Conservation (phyloP, 2,113 vertebrate genomes). For the Ptilonorhynchus violaceus region DNA sequence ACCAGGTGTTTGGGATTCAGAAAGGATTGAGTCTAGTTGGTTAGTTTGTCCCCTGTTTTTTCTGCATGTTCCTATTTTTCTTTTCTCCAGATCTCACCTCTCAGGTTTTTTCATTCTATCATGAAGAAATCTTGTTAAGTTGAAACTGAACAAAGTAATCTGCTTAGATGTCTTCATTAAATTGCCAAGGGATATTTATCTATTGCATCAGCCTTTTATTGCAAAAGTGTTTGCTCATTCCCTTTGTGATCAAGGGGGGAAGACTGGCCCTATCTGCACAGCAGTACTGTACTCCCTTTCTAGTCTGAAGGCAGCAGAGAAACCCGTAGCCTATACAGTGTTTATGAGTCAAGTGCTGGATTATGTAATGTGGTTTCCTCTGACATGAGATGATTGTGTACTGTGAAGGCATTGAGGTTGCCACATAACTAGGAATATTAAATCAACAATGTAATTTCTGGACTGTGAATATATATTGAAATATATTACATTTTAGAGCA, state of each 20-base stretch:
- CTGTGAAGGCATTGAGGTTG: not conserved
- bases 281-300: not conserved
- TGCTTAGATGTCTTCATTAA: slow-evolving; percentile 23
- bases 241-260: not conserved
- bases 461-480: not conserved
- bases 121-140: slow-evolving; percentile 24
- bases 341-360: not conserved
- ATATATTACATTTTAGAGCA: not conserved
- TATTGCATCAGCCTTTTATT: slow-evolving; percentile 49
- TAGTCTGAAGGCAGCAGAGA: not conserved
- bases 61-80: not conserved
- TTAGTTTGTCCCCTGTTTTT: not conserved
- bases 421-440: not conserved
- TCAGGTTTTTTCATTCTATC: slow-evolving; percentile 2
- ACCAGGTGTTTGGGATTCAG: not conserved
- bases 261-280: not conserved
- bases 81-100: not conserved
- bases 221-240: slow-evolving; percentile 16
- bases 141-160: slow-evolving; percentile 40
- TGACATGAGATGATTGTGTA: not conserved
- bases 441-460: not conserved
- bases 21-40: not conserved
- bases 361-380: slow-evolving; percentile 5
- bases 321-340: not conserved
- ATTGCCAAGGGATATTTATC: not conserved